These are phyloP conservation scores for Heliconius himera DNA, from an alignment of 1,140 invertebrate species.

Conservation along the genomic window DNA sequence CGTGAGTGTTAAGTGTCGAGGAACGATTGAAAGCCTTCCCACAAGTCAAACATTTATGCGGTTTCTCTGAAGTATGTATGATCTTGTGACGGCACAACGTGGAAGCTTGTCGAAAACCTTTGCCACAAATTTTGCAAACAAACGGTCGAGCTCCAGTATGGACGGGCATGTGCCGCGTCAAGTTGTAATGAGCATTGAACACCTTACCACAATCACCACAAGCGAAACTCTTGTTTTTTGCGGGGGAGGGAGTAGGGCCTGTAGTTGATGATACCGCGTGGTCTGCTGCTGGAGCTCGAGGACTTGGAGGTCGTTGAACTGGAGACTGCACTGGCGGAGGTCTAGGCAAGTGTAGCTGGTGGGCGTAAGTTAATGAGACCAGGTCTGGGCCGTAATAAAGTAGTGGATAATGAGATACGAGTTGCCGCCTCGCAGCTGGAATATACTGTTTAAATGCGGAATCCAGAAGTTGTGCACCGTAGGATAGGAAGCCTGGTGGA, in stretches of 20 bases:
- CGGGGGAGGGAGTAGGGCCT: constrained; percentile 62
- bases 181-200: constrained; percentile 99
- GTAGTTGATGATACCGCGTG: constrained; percentile 68
- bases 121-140: constrained; percentile 98
- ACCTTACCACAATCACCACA: constrained; percentile 98
- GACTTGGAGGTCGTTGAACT: constrained; percentile 58
- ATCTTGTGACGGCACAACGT: constrained; percentile 99
- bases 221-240: constrained; percentile 94
- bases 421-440: constrained; percentile 82
- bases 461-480: constrained; percentile 83
- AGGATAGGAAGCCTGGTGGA: constrained; percentile 62
- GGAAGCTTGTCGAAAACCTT: constrained; percentile 98
- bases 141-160: constrained; percentile 99
- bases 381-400: constrained; percentile 70
- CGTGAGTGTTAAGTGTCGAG: constrained; percentile 98
- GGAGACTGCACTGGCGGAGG: constrained; percentile 64
- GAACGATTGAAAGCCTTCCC: constrained; percentile 99
- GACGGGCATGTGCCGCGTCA: constrained; percentile 99
- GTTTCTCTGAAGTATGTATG: constrained; percentile 98
- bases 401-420: constrained; percentile 67
- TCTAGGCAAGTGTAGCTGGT: constrained; percentile 58
- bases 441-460: constrained; percentile 93
- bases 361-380: constrained; percentile 63
- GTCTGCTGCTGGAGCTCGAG: constrained; percentile 58
- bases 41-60: constrained; percentile 96